phyloP scores from a whole-genome alignment of 1,140 invertebrate species.

The Drosophila bocqueti region DNA sequence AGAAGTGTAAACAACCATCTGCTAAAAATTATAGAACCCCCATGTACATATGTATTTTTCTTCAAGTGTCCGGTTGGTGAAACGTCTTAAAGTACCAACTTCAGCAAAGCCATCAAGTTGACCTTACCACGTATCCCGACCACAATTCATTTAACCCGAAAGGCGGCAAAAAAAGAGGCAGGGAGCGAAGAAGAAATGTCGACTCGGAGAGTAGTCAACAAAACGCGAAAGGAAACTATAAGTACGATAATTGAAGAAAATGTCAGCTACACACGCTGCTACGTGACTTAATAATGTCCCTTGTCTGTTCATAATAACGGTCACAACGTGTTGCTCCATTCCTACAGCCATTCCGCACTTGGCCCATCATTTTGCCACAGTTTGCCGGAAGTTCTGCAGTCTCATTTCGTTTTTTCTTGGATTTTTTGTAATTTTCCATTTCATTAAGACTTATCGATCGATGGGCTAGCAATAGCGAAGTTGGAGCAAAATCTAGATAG shows the following conservation, averaged over 20 bases:
- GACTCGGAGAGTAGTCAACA: slow-evolving; percentile 40
- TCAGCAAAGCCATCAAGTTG: slow-evolving; percentile 25
- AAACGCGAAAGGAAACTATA: slow-evolving; percentile 74
- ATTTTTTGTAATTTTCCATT: slow-evolving; percentile 55
- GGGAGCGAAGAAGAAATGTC: slow-evolving; percentile 3
- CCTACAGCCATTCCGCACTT: not conserved
- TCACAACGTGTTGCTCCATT: slow-evolving; percentile 60
- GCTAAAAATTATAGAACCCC: not conserved
- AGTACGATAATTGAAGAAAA: slow-evolving; percentile 81
- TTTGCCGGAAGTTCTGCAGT: slow-evolving; percentile 14
- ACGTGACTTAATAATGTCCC: slow-evolving; percentile 78
- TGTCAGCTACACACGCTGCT: slow-evolving; percentile 76
- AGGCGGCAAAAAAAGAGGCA: slow-evolving; percentile 5
- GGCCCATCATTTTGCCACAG: slow-evolving; percentile 21
- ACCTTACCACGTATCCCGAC: slow-evolving; percentile 31
- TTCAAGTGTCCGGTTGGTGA: slow-evolving; percentile 3
- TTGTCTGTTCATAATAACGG: slow-evolving; percentile 65
- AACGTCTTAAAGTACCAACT: slow-evolving; percentile 3
- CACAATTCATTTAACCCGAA: slow-evolving; percentile 43
- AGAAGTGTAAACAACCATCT: not conserved
- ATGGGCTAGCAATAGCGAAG: slow-evolving; percentile 27
- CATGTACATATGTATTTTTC: not conserved
- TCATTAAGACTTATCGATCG: slow-evolving; percentile 53
- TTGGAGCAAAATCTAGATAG: slow-evolving; percentile 2
- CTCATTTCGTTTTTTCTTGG: slow-evolving; percentile 18